phyloP scores from a whole-genome alignment of 2,113 vertebrate species.

The Oryzias woworae region DNA sequence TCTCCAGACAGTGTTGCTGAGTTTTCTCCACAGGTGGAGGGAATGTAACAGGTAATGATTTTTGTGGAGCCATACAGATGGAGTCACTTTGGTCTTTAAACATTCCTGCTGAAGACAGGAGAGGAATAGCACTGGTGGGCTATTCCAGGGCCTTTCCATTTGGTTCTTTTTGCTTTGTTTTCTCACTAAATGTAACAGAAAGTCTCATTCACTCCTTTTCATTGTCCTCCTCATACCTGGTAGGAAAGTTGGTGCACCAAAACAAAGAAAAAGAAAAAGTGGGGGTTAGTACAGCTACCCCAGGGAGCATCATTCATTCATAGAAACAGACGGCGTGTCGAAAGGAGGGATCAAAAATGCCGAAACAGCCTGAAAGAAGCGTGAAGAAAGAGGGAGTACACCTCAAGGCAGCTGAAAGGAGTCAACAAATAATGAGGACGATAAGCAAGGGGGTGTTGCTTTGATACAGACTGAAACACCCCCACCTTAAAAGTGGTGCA shows the following conservation, averaged over 20 bases:
- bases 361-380: too few relatives aligned
- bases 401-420: neutral
- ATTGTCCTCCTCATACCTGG: constrained; percentile 21
- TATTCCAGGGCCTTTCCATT: constrained; percentile 63
- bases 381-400: neutral
- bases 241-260: constrained; percentile 14
- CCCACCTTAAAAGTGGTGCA: neutral
- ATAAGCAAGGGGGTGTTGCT: constrained; percentile 26
- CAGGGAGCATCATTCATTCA: neutral
- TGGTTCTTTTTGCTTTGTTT: constrained; percentile 21
- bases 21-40: constrained; percentile 20
- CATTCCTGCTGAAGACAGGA: constrained; percentile 51
- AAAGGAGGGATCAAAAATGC: too few relatives aligned
- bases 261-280: constrained; percentile 1
- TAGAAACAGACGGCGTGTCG: neutral
- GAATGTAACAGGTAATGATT: constrained; percentile 23
- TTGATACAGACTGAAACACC: constrained; percentile 42
- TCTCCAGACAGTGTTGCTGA: constrained; percentile 15
- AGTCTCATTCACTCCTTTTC: constrained; percentile 56
- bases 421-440: constrained; percentile 45
- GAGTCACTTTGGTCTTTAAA: neutral
- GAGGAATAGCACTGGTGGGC: constrained; percentile 61
- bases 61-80: constrained; percentile 8
- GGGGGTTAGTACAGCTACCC: too few relatives aligned
- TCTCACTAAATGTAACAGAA: constrained; percentile 27